phyloP scores from a whole-genome alignment of 2,797 vertebrate genomes.

The Coranthus polyacanthus region DNA sequence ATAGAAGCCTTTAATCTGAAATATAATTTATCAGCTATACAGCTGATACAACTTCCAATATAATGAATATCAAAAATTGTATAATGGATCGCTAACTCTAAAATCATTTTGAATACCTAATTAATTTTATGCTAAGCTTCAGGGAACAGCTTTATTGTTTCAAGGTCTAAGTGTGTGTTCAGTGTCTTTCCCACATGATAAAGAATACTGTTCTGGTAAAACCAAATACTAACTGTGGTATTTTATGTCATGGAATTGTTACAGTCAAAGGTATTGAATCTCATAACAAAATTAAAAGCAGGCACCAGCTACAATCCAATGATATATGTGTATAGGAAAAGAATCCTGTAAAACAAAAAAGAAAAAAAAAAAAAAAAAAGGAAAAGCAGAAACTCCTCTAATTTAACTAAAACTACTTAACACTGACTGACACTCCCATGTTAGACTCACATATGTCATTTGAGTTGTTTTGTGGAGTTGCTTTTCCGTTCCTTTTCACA shows the following conservation, averaged over 20 bases:
- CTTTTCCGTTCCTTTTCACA: background rate
- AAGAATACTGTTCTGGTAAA: background rate
- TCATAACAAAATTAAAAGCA: background rate
- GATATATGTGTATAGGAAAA: background rate
- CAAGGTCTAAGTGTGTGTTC: background rate
- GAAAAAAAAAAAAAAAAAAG: background rate
- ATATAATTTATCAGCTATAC: background rate
- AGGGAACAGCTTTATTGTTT: background rate
- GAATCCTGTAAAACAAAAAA: background rate
- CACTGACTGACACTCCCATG: background rate
- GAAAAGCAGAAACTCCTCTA: slow-evolving; percentile 2
- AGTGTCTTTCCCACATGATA: no score
- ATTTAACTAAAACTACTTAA: background rate
- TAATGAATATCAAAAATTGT: background rate
- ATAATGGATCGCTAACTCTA: background rate
- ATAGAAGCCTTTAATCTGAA: background rate
- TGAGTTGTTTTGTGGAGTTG: background rate
- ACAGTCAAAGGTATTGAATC: slow-evolving; percentile 2
- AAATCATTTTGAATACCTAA: background rate
- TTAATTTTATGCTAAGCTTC: background rate
- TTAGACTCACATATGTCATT: background rate
- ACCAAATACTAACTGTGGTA: background rate
- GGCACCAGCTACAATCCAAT: background rate
- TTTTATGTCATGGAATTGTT: background rate
- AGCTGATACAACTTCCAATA: background rate